Evolutionary conservation across 1,140 invertebrate genomes (phyloP).

Genomic region (Nomia melanderi): DNA sequence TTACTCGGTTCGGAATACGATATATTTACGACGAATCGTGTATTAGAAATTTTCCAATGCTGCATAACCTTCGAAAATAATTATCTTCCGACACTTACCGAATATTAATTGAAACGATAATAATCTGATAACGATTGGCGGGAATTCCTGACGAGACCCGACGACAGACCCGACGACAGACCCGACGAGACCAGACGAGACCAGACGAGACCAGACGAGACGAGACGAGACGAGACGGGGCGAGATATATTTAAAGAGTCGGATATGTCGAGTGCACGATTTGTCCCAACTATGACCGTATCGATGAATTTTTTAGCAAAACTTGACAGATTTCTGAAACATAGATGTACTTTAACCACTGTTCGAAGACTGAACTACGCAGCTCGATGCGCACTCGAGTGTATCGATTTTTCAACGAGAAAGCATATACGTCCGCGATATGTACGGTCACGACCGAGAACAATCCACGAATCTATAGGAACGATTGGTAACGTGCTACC

Average conservation of each 20-base stretch:
- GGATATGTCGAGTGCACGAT: not conserved
- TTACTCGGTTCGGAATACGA: too few relatives aligned
- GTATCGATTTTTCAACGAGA: not conserved
- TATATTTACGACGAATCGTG: not conserved
- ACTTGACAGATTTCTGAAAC: not conserved
- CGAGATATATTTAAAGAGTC: not conserved
- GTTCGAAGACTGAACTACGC: not conserved
- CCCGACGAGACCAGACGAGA: too few relatives aligned
- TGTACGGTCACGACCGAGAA: too few relatives aligned
- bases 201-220: too few relatives aligned
- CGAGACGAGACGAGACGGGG: too few relatives aligned
- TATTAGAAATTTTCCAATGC: not conserved
- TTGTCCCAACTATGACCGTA: not conserved
- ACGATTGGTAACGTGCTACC: not conserved
- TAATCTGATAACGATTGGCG: not conserved
- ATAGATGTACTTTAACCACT: not conserved
- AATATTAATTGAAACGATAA: constrained; percentile 15
- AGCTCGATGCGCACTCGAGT: too few relatives aligned
- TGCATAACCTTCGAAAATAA: not conserved
- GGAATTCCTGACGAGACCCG: not conserved
- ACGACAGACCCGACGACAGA: too few relatives aligned
- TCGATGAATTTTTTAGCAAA: not conserved
- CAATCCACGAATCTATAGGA: not conserved
- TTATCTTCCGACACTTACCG: not conserved
- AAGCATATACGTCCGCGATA: too few relatives aligned